Base-by-base conservation (phyloP, 2,888 invertebrate species). In the Prenolepis imparis region DNA sequence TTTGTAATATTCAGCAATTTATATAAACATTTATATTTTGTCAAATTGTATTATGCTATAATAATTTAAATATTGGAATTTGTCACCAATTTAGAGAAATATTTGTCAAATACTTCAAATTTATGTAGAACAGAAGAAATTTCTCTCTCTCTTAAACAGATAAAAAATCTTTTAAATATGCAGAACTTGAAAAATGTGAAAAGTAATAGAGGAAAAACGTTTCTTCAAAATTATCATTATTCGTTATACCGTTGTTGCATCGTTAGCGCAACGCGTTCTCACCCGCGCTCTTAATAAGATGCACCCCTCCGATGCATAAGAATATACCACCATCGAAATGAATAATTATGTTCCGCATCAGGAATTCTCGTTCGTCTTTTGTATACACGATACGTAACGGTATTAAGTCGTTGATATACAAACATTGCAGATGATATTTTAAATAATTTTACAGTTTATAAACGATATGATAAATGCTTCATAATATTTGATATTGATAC, bases 291-390 rank as follows among this genome's bases (percentile, higher is more conserved):
- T 91, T 93, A 93, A 93, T 93, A 91, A 93, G 91, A 93, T 93
- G 93, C 93, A 93, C 93, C 93, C 93, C 89, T 86, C 78, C 74
- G 89, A 91, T 87, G 88, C 83, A 78, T 83, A 88, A 91, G 90
- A 91, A 90, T 70, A 78, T 70, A 78, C 87, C 91, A 72, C 57
- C 59, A 72, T 8, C 32, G 88, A 91, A 91, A 92, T 91, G 92
- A 92, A 92, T 93, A 93, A 92, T 93, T 92, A 90, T 82, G 86
- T 85, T 88, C 83, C 84, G 83, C 88, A 85, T 80, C 86, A 82
- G 83, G 84, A 82, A 28, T 28, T 28, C 83, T 87, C 86, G 86
- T 85, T 87, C 87, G 87, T 85, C 86, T 88, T 88, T 86, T 85
- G 80, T 85, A 82, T 63, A 86, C 61, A 59, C 36, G 59, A 73